Percentiles rank a stretch among this genome's conserved stretches.
phyloP scores from a whole-genome alignment of 2,113 vertebrate genomes.

The Uria aalge region DNA sequence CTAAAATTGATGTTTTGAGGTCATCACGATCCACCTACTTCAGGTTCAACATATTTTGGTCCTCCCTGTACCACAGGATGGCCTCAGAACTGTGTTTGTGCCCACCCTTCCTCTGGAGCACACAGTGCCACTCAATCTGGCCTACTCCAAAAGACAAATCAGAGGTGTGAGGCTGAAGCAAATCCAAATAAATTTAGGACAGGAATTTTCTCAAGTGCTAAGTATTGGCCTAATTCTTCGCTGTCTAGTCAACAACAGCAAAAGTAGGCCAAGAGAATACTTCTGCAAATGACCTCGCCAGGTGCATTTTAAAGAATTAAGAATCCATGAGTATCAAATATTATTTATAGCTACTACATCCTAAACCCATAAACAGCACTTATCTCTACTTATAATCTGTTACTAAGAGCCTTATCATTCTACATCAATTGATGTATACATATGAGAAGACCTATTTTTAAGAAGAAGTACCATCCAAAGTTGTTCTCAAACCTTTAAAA shows the following conservation, averaged over 20 bases:
- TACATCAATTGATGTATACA: neutral
- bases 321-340: neutral
- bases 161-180: neutral
- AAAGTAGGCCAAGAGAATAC: slow-evolving; percentile 17
- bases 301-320: slow-evolving; percentile 8
- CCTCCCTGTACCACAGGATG: neutral
- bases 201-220: neutral
- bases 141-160: neutral
- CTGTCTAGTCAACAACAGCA: neutral
- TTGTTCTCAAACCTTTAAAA: neutral
- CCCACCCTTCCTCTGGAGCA: neutral
- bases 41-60: neutral
- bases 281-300: neutral
- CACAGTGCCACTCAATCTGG: neutral
- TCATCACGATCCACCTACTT: neutral
- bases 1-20: neutral
- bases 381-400: neutral
- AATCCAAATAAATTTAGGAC: slow-evolving; percentile 2
- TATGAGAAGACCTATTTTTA: neutral
- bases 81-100: neutral
- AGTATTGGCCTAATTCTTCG: neutral
- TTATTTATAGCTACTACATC: neutral
- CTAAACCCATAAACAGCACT: neutral
- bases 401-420: neutral
- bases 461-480: rapidly evolving